phyloP scores from a whole-genome alignment of 35 echinoderm and acorn worm genomes.

The Hemicentrotus pulcherrimus region DNA sequence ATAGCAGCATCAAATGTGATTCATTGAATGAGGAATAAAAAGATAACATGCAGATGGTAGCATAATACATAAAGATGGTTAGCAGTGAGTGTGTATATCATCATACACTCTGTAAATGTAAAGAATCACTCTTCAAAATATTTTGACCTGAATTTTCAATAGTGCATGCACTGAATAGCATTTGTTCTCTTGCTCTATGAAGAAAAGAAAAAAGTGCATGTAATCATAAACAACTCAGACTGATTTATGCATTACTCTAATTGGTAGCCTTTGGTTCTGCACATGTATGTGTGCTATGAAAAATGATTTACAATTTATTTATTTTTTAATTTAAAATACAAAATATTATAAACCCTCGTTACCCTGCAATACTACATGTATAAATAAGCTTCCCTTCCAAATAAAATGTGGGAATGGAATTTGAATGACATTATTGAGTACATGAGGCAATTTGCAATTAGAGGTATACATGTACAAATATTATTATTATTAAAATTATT shows the following conservation, averaged over 20 bases:
- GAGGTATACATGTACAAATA: too few relatives aligned
- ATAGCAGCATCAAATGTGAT: not conserved
- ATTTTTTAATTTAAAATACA: too few relatives aligned
- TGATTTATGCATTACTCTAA: not conserved
- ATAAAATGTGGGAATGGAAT: too few relatives aligned
- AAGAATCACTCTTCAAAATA: not conserved
- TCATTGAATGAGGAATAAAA: too few relatives aligned
- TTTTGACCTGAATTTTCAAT: too few relatives aligned
- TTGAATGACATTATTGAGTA: too few relatives aligned
- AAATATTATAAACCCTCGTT: too few relatives aligned
- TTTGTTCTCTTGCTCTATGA: not conserved
- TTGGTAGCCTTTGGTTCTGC: not conserved
- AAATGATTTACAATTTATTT: too few relatives aligned
- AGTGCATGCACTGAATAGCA: not conserved
- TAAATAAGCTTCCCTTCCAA: too few relatives aligned
- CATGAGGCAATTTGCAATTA: too few relatives aligned
- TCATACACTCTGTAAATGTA: not conserved
- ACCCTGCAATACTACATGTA: too few relatives aligned
- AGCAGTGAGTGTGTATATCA: not conserved
- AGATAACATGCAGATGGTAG: not conserved
- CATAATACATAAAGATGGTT: not conserved
- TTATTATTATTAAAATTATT: too few relatives aligned
- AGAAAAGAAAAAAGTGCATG: not conserved
- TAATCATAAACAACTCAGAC: not conserved
- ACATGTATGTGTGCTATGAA: not conserved